A percentile compares a stretch with the other conserved stretches of the same genome.
phyloP scores from a whole-genome alignment of 2,797 vertebrate species.

The Typhlichthys eigenmanni region DNA sequence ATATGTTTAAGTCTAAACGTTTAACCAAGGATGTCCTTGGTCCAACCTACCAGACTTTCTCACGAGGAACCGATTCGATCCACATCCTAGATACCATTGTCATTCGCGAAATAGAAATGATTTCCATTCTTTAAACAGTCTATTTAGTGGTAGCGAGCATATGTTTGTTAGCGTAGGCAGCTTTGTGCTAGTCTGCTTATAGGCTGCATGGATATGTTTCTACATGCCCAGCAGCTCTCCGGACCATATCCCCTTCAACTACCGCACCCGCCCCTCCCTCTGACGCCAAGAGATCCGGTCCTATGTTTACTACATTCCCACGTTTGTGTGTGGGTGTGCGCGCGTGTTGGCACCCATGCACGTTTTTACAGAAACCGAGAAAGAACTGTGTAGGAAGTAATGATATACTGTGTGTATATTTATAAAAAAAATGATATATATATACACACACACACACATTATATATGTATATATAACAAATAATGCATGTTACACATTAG shows the following conservation, averaged over 20 bases:
- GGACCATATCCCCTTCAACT: constrained; percentile 51
- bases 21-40: not conserved
- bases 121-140: too few species aligned
- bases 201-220: constrained; percentile 79
- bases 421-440: too few species aligned
- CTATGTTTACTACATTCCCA: constrained; percentile 31
- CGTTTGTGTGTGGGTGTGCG: constrained; percentile 9
- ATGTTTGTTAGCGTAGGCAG: not conserved
- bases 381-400: too few species aligned
- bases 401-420: too few species aligned
- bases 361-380: too few species aligned
- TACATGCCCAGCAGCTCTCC: constrained; percentile 78
- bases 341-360: not conserved
- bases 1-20: not conserved
- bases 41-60: not conserved
- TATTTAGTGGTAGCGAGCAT: not conserved
- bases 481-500: too few species aligned
- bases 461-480: too few species aligned
- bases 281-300: constrained; percentile 54
- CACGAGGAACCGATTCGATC: too few species aligned
- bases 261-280: constrained; percentile 57
- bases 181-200: not conserved
- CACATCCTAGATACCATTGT: too few species aligned
- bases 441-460: too few species aligned
- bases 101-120: too few species aligned